phyloP scores from a whole-genome alignment of 2,113 vertebrate species.

The Pangasianodon hypophthalmus region DNA sequence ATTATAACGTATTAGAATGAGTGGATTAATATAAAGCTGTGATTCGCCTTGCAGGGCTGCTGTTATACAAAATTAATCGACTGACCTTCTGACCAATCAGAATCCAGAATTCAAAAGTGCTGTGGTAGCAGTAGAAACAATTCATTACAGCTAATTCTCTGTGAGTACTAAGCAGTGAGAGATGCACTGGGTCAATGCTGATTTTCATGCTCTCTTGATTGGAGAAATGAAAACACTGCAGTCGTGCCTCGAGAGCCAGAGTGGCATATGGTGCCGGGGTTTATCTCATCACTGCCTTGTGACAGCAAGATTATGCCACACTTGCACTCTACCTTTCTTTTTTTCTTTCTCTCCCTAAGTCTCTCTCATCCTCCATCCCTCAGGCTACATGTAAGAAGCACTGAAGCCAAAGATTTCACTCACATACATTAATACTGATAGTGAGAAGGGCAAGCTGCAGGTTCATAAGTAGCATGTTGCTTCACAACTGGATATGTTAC shows the following conservation, averaged over 20 bases:
- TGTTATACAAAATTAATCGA: too few species aligned
- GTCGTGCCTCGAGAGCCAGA: conserved; percentile 57
- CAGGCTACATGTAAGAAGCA: conserved; percentile 10
- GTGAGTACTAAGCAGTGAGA: neutral
- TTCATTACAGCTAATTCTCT: neutral
- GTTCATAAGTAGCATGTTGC: conserved; percentile 15
- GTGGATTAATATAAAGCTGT: neutral
- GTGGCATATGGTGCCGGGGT: conserved; percentile 71
- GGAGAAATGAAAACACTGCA: conserved; percentile 57
- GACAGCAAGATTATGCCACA: conserved; percentile 63
- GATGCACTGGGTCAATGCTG: conserved; percentile 24
- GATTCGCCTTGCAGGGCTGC: neutral
- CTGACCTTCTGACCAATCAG: neutral
- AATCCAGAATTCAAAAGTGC: neutral
- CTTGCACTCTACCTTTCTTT: conserved; percentile 50
- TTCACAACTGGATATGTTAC: neutral
- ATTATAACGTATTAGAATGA: neutral
- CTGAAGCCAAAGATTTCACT: conserved; percentile 28
- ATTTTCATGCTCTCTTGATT: conserved; percentile 41
- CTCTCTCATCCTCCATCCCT: neutral
- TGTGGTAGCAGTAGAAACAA: neutral
- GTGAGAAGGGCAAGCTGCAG: neutral
- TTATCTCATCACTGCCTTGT: conserved; percentile 60
- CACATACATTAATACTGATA: neutral
- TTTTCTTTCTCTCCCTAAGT: neutral